Conservation (phyloP, 2,113 vertebrate genomes). For the Oreochromis aureus region DNA sequence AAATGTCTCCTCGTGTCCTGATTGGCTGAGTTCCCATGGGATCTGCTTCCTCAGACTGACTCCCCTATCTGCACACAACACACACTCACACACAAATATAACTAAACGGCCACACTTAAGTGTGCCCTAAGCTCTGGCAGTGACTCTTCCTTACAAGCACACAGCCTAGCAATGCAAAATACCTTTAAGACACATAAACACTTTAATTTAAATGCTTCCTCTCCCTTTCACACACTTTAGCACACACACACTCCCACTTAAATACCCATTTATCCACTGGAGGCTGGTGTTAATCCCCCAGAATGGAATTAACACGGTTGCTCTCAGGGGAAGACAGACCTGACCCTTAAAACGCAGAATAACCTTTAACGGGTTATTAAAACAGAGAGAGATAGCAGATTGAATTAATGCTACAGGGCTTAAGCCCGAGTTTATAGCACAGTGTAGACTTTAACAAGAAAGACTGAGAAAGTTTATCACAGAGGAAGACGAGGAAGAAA, state of each 20-base stretch:
- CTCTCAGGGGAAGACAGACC: slow-evolving; percentile 44
- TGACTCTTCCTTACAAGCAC: neutral
- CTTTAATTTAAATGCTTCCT: neutral
- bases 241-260: slow-evolving; percentile 5
- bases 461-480: slow-evolving; percentile 24
- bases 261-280: slow-evolving; percentile 24
- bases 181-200: neutral
- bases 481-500: slow-evolving; percentile 10
- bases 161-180: neutral
- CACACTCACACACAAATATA: neutral
- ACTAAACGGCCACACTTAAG: neutral
- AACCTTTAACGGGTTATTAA: slow-evolving; percentile 62
- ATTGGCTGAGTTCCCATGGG: slow-evolving; percentile 19
- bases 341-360: slow-evolving; percentile 50
- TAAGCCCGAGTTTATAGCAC: slow-evolving; percentile 17
- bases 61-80: neutral
- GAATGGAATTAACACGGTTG: slow-evolving; percentile 52
- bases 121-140: neutral
- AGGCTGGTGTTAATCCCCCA: slow-evolving; percentile 56
- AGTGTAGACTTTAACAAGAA: slow-evolving; percentile 7
- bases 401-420: slow-evolving; percentile 45
- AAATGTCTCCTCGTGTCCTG: neutral
- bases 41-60: neutral
- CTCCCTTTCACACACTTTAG: neutral
- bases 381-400: slow-evolving; percentile 53